Evolutionary conservation across 2,888 invertebrate genomes (phyloP).

Genomic region (Acleris cristana): DNA sequence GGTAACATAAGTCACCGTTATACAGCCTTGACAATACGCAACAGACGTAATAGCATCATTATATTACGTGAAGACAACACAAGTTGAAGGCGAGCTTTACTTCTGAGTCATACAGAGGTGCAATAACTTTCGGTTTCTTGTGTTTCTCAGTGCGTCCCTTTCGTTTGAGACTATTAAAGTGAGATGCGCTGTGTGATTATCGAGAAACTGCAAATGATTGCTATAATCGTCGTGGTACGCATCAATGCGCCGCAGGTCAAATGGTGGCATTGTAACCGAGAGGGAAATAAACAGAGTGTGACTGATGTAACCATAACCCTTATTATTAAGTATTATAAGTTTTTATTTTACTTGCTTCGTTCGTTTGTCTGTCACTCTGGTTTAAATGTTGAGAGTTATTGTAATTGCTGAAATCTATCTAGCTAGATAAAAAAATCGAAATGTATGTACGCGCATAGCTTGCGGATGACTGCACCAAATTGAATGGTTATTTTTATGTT

Average conservation of each 20-base stretch:
- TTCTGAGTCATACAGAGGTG: conserved; percentile 19
- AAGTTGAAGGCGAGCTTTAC: conserved; percentile 2
- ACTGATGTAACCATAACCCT: neutral
- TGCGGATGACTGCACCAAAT: too few relatives aligned
- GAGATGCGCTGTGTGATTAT: neutral
- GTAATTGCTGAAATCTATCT: too few relatives aligned
- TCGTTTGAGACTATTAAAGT: neutral
- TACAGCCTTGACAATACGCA: conserved; percentile 2
- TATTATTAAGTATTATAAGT: too few relatives aligned
- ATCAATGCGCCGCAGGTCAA: neutral
- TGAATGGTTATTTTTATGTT: too few relatives aligned
- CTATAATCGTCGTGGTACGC: neutral
- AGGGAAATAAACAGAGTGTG: neutral
- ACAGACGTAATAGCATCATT: conserved; percentile 17
- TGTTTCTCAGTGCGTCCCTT: neutral
- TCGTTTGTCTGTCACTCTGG: too few relatives aligned
- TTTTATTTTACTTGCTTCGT: too few relatives aligned
- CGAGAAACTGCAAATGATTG: neutral
- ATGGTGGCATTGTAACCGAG: neutral
- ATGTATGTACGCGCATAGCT: too few relatives aligned
- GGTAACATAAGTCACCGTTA: conserved; percentile 14
- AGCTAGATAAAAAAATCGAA: too few relatives aligned
- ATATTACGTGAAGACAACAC: conserved; percentile 7
- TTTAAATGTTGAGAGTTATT: too few relatives aligned
- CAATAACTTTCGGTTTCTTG: neutral